Evolutionary conservation across 2,113 vertebrate genomes (phyloP), one percentile per base, ranked within the genome.

Genomic region (Calyptommatus sinebrachiatus): DNA sequence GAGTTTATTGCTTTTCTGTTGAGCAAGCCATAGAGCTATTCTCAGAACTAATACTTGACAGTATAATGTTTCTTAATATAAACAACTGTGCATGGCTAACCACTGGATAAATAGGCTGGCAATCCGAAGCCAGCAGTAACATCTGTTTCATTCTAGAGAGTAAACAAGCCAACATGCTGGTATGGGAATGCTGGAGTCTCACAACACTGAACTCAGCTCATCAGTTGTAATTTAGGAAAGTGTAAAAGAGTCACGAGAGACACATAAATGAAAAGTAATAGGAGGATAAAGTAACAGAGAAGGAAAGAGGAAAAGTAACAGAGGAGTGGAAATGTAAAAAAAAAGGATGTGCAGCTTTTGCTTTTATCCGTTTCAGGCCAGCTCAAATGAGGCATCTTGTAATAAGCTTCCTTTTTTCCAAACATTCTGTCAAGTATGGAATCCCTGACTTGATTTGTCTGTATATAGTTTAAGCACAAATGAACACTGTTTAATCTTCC

Each of bases 201-300:
- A 3, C 1, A 75, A 72, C 48, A 61, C 65, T 67, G 14, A 77
- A 29, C 63, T 29, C 31, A 69, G 63, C 31, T 53, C 79, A 69
- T 69, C 72, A 53, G 29, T 14, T 57, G 61, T 80, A 73, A 73
- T 66, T 80, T 66, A 53, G 28, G 66, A 73, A 66, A 80, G 62
- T 53, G 62, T 50, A 63, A 73, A 67, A 67, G 70, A 80, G 71
- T n/a, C 78, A 53, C 28, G 22, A n/a, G 71, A 26, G 31, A 5
- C 20, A 45, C 60, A 53, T 69, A 46, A 75, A 75, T 69, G 50
- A 60, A 74, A n/a, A 46, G 65, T 45, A 75, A 53, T n/a, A 24
- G 18, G 66, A 45, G 31, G 29, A 75, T 65, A 57, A 29, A 48
- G 35, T 41, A 41, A 41, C 35, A 41, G 35, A 41, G 35, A 41